Conservation (phyloP, 2,113 vertebrate genomes). For the Ameiurus melas region DNA sequence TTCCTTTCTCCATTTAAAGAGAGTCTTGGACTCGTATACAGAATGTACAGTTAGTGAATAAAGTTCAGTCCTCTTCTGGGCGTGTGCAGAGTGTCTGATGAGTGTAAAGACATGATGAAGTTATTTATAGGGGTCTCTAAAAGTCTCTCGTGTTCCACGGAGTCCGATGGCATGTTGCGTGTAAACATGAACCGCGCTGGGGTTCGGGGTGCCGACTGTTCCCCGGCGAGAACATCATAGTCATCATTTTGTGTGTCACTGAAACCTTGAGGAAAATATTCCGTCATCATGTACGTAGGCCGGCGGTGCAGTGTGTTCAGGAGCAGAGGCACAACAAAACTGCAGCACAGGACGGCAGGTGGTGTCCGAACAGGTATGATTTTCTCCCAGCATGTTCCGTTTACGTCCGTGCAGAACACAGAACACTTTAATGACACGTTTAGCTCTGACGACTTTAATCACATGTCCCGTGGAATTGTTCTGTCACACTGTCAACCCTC, state of each 20-base stretch:
- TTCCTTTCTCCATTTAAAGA: no score
- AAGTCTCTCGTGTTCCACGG: not conserved
- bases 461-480: not conserved
- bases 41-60: not conserved
- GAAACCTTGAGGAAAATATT: not conserved
- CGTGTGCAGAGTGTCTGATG: not conserved
- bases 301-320: not conserved
- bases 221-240: not conserved
- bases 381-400: not conserved
- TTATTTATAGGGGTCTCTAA: not conserved
- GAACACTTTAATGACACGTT: not conserved
- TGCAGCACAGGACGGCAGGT: not conserved
- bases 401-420: not conserved
- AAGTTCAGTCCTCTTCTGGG: not conserved
- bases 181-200: not conserved
- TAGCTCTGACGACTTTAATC: not conserved
- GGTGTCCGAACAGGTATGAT: not conserved
- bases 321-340: not conserved
- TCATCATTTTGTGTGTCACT: slow-evolving; percentile 32
- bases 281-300: not conserved
- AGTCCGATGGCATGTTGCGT: slow-evolving; percentile 4
- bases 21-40: not conserved
- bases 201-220: not conserved
- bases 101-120: not conserved
- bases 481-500: not conserved